Evolutionary conservation across 2,797 vertebrate species (phyloP).

Genomic region (Ambastaia sidthimunki): DNA sequence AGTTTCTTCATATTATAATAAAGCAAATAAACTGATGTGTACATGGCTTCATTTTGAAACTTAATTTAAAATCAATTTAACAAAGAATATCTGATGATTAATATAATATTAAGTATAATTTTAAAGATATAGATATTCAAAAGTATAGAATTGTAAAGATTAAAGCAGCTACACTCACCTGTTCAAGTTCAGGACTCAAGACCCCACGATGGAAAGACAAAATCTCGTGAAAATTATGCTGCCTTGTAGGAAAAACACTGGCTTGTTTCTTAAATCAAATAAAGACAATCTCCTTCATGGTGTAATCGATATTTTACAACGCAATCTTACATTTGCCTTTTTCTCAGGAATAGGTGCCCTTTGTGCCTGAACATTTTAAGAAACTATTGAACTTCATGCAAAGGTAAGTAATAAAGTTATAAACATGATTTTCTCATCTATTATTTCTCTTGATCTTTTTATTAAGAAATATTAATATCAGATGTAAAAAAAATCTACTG

Average conservation of each 20-base stretch:
- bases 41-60: conserved; percentile 17
- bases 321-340: not conserved
- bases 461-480: too few species aligned
- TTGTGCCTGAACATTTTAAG: not conserved
- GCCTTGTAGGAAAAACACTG: not conserved
- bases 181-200: conserved; percentile 12
- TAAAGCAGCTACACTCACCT: conserved; percentile 43
- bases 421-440: not conserved
- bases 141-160: too few species aligned
- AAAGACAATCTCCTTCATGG: not conserved
- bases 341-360: not conserved
- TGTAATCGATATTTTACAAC: too few species aligned
- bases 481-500: not conserved
- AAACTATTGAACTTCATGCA: not conserved
- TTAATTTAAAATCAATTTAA: too few species aligned
- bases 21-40: conserved; percentile 1
- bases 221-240: not conserved
- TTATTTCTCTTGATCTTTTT: too few species aligned
- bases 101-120: too few species aligned
- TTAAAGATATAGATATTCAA: too few species aligned
- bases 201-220: conserved; percentile 13
- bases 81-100: too few species aligned
- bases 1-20: not conserved
- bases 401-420: not conserved
- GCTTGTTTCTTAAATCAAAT: not conserved